Percentiles rank a stretch among this genome's conserved stretches.
Conservation (phyloP, 2,113 vertebrate species). For the Lophotis ruficrista region DNA sequence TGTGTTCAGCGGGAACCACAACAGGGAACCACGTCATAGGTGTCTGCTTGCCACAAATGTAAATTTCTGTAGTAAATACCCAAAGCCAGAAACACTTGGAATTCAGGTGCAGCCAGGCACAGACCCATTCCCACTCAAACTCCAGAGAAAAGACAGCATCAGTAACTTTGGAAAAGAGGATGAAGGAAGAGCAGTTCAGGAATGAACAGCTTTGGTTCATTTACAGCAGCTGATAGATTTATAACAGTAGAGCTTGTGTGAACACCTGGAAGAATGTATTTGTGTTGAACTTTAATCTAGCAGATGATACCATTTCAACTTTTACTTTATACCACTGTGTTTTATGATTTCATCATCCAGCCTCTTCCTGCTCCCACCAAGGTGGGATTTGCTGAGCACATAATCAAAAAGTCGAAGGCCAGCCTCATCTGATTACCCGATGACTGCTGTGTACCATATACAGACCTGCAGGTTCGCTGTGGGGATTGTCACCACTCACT, state of each 20-base stretch:
- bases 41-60: neutral
- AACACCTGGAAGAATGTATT: neutral
- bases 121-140: neutral
- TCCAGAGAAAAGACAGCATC: neutral
- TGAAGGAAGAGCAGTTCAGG: constrained; percentile 20
- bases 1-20: neutral
- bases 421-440: neutral
- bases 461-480: neutral
- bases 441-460: neutral
- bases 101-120: neutral
- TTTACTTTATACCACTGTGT: neutral
- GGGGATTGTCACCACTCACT: neutral
- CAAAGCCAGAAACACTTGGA: neutral
- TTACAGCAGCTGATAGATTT: constrained; percentile 44
- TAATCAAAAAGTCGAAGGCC: neutral
- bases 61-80: neutral
- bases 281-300: constrained; percentile 19
- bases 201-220: constrained; percentile 28
- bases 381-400: neutral
- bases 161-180: neutral
- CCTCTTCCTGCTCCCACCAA: neutral
- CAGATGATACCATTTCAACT: neutral
- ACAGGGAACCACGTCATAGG: neutral
- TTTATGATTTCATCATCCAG: neutral
- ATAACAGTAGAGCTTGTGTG: neutral